A percentile compares a stretch with the other conserved stretches of the same genome.
These are phyloP conservation scores for Imbricaverruca yamaguchii DNA, from an alignment of 2,888 invertebrate species.

Conservation along the genomic window DNA sequence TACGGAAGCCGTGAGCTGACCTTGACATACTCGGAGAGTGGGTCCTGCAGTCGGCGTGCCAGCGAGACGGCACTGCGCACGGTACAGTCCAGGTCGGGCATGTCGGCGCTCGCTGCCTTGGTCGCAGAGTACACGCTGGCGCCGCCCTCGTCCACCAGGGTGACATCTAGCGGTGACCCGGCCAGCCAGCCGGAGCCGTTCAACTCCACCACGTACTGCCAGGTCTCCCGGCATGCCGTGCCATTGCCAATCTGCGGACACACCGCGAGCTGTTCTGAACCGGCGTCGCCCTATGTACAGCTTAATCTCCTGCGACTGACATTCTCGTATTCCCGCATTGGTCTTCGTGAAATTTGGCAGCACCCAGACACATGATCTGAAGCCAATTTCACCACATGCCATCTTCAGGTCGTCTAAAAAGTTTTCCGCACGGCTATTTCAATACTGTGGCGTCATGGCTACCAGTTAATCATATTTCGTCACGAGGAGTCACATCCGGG, in stretches of 20 bases:
- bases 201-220: constrained; percentile 58
- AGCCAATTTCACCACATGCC: too few species aligned
- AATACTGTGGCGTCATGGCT: too few species aligned
- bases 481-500: too few species aligned
- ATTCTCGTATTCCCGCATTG: too few species aligned
- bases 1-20: constrained; percentile 45
- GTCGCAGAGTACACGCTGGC: constrained; percentile 89
- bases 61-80: constrained; percentile 66
- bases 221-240: constrained; percentile 80
- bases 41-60: constrained; percentile 81
- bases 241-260: constrained; percentile 60
- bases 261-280: too few species aligned
- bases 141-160: constrained; percentile 83
- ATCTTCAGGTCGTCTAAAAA: too few species aligned
- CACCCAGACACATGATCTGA: too few species aligned
- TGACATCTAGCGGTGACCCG: constrained; percentile 44
- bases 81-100: constrained; percentile 74
- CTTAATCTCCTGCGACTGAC: too few species aligned
- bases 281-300: too few species aligned
- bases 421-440: too few species aligned
- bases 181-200: constrained; percentile 43
- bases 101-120: constrained; percentile 70
- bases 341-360: too few species aligned
- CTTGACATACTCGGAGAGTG: constrained; percentile 83
- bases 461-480: too few species aligned